Evolutionary conservation across 2,888 invertebrate species (phyloP), one percentile per base, ranked within the genome.

Genomic region (Phania funesta): DNA sequence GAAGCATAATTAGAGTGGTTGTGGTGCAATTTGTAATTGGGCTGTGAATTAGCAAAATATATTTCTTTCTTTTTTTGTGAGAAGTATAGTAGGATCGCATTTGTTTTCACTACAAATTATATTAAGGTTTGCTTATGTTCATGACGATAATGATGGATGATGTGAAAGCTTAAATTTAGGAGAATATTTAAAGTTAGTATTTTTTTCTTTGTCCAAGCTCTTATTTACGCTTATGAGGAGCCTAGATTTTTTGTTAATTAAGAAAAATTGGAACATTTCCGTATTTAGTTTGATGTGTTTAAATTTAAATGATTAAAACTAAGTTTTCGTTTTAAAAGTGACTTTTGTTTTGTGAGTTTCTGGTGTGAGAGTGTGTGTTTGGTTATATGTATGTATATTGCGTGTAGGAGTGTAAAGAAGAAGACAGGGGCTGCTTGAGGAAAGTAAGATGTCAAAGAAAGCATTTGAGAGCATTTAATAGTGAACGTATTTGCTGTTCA

Each of bases 401-500:
- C 38, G 16, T 60, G 13, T 41, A 11, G 20, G 20, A 60, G 67
- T 3, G 48, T 24, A 22, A 18, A 13, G 46, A 18, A 13, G 46
- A 16, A 9, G 8, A 18, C 18, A 13, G 11, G 0, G 8, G 16
- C 35, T 29, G 13, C 24, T 22, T 46, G 13, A 48, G 41, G 35
- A 48, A 35, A 35, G 26, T 20, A 20, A 44, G 16, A 4, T 44
- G 18, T 44, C 35, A 82, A 0, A 82, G 62, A 65, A 78, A 70
- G 20, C 75, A 68, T 50, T 82, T 85, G 65, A 88, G 71, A 86
- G 87, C 79, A 88, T 88, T 85, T 73, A 84, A 85, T 86, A 88
- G 70, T 84, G 74, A 56, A 35, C 79, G 77, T 76, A 80, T 74
- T 85, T 88, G 80, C 85, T 85, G 77, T 85, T 85, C 83, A 86